A percentile compares a stretch with the other conserved stretches of the same genome.
Conservation (phyloP, 1,140 invertebrate genomes). For the Nasonia longicornis region DNA sequence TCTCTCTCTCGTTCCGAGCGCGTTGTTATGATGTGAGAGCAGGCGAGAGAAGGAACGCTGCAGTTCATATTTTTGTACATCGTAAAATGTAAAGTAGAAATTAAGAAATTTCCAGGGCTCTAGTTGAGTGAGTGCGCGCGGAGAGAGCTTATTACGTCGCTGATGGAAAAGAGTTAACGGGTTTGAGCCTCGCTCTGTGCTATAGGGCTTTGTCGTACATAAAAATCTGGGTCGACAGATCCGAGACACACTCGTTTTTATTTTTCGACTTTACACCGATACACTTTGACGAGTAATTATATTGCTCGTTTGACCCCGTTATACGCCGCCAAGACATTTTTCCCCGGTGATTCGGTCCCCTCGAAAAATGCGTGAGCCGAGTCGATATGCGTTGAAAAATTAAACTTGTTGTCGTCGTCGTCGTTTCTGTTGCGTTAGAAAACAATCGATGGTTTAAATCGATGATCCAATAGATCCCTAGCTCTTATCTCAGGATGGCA, state of each 20-base stretch:
- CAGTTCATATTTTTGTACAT: constrained; percentile 28
- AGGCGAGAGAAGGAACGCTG: neutral
- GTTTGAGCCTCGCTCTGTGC: neutral
- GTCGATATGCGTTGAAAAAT: neutral
- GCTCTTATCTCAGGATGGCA: neutral
- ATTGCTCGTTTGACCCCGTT: constrained; percentile 21
- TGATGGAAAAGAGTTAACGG: constrained; percentile 39
- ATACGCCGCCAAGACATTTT: neutral
- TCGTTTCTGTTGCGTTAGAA: too few species aligned
- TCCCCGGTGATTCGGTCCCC: neutral
- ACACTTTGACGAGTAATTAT: constrained; percentile 37
- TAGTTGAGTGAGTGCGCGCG: neutral
- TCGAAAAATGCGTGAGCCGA: neutral
- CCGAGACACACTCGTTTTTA: neutral
- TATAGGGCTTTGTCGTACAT: constrained; percentile 25
- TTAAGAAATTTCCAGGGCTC: constrained; percentile 35
- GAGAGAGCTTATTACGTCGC: constrained; percentile 21
- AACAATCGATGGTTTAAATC: neutral
- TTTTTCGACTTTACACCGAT: constrained; percentile 19
- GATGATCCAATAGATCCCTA: neutral
- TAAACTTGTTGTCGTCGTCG: neutral
- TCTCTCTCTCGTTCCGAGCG: neutral
- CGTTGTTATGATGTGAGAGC: neutral
- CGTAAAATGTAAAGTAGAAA: constrained; percentile 37
- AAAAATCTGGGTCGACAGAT: constrained; percentile 28